These are phyloP conservation scores for Syrmaticus mikado DNA, from an alignment of 2,113 vertebrate species.

Conservation along the genomic window DNA sequence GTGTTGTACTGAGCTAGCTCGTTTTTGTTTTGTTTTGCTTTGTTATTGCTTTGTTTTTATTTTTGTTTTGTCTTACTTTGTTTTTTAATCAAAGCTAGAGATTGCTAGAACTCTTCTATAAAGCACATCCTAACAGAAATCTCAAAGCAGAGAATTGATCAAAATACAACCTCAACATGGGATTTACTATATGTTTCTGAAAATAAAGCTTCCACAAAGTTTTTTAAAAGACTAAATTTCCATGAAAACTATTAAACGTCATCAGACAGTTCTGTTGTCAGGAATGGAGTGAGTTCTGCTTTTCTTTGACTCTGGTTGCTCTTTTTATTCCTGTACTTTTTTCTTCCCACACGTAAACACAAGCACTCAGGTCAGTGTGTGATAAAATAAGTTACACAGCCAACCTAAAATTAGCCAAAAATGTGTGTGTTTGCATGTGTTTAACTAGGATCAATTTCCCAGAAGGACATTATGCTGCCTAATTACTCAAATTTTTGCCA, in stretches of 20 bases:
- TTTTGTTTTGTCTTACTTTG: too few relatives aligned
- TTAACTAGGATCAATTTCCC: background rate
- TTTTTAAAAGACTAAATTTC: background rate
- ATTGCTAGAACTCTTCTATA: background rate
- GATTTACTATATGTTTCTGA: background rate
- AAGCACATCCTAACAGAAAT: background rate
- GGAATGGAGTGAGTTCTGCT: background rate
- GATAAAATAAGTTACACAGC: background rate
- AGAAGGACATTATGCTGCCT: background rate
- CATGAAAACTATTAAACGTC: fast-evolving
- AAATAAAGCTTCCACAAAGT: background rate
- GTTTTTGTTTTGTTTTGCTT: background rate
- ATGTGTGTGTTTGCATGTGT: background rate
- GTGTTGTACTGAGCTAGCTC: background rate
- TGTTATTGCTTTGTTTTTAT: too few relatives aligned
- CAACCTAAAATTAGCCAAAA: background rate
- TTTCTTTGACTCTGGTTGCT: background rate
- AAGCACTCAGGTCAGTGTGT: fast-evolving
- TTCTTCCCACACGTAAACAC: background rate
- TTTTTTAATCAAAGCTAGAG: background rate
- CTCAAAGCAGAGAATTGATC: background rate
- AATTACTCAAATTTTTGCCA: background rate
- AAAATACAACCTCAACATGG: background rate
- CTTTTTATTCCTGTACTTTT: background rate
- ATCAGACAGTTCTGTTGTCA: background rate